Percentiles rank a stretch among this genome's conserved stretches.
Evolutionary conservation across 2,797 vertebrate species (phyloP).

Genomic region (Peromyscus nudipes): DNA sequence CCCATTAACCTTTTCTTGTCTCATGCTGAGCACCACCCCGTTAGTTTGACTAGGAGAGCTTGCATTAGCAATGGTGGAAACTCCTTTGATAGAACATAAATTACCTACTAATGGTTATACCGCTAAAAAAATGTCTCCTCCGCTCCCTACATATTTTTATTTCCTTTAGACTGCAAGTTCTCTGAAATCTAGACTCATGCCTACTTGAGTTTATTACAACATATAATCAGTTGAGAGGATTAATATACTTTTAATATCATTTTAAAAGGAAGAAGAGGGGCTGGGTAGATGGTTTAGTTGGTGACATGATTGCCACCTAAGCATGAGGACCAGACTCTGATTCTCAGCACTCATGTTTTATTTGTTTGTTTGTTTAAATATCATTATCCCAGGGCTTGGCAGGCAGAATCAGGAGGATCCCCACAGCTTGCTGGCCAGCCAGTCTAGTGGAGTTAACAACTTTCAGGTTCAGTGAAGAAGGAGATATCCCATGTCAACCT

Average conservation of each 20-base stretch:
- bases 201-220: not conserved
- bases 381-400: not conserved
- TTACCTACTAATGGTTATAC: not conserved
- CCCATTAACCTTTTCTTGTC: not conserved
- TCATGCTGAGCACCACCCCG: too few relatives aligned
- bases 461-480: not conserved
- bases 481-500: not conserved
- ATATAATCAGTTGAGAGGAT: not conserved
- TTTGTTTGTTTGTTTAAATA: not conserved
- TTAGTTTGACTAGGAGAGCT: not conserved
- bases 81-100: not conserved
- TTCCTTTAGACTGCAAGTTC: not conserved
- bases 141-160: not conserved
- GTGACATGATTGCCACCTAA: not conserved
- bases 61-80: not conserved
- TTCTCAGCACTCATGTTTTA: too few relatives aligned
- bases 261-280: not conserved
- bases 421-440: not conserved
- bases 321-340: not conserved
- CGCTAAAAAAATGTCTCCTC: not conserved
- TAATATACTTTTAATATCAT: not conserved
- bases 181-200: not conserved
- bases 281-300: not conserved
- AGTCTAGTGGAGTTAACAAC: not conserved
- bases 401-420: not conserved